Evolutionary conservation across 2,888 invertebrate species (phyloP), one percentile per base, ranked within the genome.

Genomic region (Drosophila recens): DNA sequence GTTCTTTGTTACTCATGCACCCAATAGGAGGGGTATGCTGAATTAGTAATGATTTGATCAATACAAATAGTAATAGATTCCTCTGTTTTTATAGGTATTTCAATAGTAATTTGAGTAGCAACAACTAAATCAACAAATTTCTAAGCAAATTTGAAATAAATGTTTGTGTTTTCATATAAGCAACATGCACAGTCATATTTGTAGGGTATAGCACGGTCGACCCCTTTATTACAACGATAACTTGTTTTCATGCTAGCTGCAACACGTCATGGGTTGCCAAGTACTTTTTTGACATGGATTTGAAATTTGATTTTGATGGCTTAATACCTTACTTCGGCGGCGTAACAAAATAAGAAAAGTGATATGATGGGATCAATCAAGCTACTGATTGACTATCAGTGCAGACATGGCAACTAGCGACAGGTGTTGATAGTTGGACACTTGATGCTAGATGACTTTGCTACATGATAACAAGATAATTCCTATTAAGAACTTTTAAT

Each of bases 261-360:
- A 52, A 57, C 66, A 65, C 63, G 57, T 46, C 53, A 65, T 82
- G 90, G 85, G 90, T 89, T 90, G 82, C 83, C 90, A 67, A 67
- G 75, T 70, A 43, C 40, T 42, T 13, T 27, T 52, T 58, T 20
- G 10, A 51, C 15, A 40, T 48, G 34, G 38, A 54, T 40, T 61
- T 30, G n/a, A 34, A 42, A 52, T 33, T 17, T 17, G 17, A 17
- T 17, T 17, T 17, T 79, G 81, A 79, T 72, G 63, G 3, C n/a
- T 64, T 83, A 83, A 79, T 69, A 46, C 81, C 23, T 33, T 11
- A 33, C 34, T 23, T 63, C 36, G 48, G 20, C 20, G n/a, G 17
- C 36, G 27, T 11, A 36, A 9, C 9, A 43, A 15, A 43, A 34
- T 4, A 49, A 0, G 45, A 40, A 38, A 23, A 30, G n/a, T 5